Conservation (phyloP, 2,113 vertebrate genomes). For the Calidris pugnax region DNA sequence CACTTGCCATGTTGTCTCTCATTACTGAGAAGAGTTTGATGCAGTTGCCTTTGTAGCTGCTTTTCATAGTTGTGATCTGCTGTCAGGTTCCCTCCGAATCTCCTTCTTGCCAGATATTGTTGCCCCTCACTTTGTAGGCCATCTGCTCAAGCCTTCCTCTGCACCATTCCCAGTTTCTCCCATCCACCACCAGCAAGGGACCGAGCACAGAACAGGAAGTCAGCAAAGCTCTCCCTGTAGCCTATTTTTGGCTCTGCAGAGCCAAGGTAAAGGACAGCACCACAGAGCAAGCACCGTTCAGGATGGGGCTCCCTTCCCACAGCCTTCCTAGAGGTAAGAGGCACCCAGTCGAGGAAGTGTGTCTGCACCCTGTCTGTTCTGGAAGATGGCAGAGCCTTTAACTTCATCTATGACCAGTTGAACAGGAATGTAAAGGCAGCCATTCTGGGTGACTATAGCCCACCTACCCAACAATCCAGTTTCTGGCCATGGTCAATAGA, state of each 20-base stretch:
- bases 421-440: background rate
- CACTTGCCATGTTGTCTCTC: background rate
- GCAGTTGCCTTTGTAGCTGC: background rate
- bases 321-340: background rate
- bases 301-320: background rate
- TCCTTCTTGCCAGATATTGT: background rate
- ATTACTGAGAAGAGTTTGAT: background rate
- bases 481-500: background rate
- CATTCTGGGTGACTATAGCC: background rate
- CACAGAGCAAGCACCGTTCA: background rate
- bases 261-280: background rate
- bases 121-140: background rate
- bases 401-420: background rate
- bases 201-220: background rate
- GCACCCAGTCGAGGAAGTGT: background rate
- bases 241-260: background rate
- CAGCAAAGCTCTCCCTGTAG: background rate
- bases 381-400: background rate
- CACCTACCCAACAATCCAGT: background rate
- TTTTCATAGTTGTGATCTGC: background rate
- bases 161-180: background rate
- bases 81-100: background rate
- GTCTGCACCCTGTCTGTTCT: background rate
- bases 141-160: background rate
- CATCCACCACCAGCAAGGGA: background rate